These are phyloP conservation scores for Eledona agricola DNA, from an alignment of 2,888 invertebrate species.

Conservation along the genomic window DNA sequence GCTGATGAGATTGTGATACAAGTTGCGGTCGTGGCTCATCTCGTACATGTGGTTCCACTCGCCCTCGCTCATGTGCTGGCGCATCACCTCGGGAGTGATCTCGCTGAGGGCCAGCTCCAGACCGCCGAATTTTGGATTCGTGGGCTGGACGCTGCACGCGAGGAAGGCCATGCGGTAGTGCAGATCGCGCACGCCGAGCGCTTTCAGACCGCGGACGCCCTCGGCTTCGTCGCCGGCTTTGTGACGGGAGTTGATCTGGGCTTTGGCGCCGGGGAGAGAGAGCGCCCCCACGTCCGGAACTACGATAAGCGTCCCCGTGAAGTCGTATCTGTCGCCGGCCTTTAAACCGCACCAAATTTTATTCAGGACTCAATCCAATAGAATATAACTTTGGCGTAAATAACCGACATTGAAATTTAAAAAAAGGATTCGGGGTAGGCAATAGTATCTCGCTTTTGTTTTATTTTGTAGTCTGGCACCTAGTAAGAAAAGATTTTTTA, in stretches of 20 bases:
- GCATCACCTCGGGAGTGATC: slow-evolving; percentile 89
- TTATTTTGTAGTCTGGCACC: no score
- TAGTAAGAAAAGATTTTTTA: no score
- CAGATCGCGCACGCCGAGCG: slow-evolving; percentile 86
- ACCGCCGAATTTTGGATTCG: slow-evolving; percentile 88
- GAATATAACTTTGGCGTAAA: no score
- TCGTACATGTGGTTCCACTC: slow-evolving; percentile 97
- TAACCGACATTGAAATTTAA: no score
- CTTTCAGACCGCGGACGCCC: slow-evolving; percentile 64
- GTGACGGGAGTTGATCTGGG: slow-evolving; percentile 81
- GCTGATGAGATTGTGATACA: slow-evolving; percentile 89
- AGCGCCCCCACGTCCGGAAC: slow-evolving; percentile 95
- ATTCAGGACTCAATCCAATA: no score
- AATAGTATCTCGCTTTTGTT: no score
- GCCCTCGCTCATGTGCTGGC: slow-evolving; percentile 90
- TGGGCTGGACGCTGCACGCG: slow-evolving; percentile 89
- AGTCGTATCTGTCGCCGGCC: slow-evolving; percentile 86
- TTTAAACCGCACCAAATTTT: no score
- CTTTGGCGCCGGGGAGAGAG: slow-evolving; percentile 84
- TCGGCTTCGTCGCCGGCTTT: slow-evolving; percentile 77
- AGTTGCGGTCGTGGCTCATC: slow-evolving; percentile 93
- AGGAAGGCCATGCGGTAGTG: slow-evolving; percentile 91
- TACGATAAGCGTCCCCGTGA: slow-evolving; percentile 95
- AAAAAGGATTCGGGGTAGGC: no score
- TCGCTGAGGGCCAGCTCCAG: slow-evolving; percentile 83